These are phyloP conservation scores for Kryptolebias ocellatus DNA, from an alignment of 2,797 vertebrate species.

Conservation along the genomic window DNA sequence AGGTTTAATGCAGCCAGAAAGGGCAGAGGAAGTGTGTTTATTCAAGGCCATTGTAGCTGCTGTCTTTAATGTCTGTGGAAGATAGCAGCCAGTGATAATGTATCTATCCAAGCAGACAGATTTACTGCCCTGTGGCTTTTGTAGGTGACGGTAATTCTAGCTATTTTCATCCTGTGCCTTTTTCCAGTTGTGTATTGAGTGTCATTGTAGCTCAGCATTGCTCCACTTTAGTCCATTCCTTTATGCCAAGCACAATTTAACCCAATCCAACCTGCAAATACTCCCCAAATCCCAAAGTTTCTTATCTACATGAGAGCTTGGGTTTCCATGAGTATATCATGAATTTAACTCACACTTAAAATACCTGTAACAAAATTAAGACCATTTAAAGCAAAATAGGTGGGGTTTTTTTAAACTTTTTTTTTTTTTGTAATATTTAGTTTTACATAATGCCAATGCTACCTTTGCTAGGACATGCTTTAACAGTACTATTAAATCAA, in stretches of 20 bases:
- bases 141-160: conserved; percentile 24
- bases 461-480: too few relatives aligned
- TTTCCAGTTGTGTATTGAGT: conserved; percentile 8
- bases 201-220: conserved; percentile 12
- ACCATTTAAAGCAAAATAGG: too few relatives aligned
- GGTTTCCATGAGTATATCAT: not conserved
- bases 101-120: conserved; percentile 23
- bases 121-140: conserved; percentile 17
- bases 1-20: conserved; percentile 13
- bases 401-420: too few relatives aligned
- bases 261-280: not conserved
- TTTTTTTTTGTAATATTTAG: too few relatives aligned
- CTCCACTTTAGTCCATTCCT: conserved; percentile 8
- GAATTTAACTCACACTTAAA: not conserved
- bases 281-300: not conserved
- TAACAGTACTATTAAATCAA: too few relatives aligned
- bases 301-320: not conserved
- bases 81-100: conserved; percentile 28
- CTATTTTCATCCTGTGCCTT: conserved; percentile 25
- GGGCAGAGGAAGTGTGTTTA: conserved; percentile 25
- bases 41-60: conserved; percentile 19
- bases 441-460: too few relatives aligned
- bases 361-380: not conserved
- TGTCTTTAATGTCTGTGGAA: conserved; percentile 44
- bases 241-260: not conserved